Base-by-base conservation (phyloP, 1,140 invertebrate genomes). In the Tetragnatha versicolor region DNA sequence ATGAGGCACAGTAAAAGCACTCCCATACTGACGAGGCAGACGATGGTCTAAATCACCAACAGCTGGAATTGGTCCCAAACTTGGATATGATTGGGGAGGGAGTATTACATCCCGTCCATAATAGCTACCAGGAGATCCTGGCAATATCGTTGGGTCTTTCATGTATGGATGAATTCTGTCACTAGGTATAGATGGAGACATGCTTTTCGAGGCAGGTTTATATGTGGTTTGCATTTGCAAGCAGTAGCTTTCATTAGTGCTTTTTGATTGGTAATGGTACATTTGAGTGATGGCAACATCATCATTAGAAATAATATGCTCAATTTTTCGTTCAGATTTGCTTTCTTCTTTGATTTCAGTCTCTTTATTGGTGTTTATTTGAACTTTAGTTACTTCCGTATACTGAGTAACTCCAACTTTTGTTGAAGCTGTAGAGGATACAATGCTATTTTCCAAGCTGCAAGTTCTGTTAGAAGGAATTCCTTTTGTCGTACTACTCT, bases 1-100 rank as follows among this genome's bases (percentile, higher is more conserved):
- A 60, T 81, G 81, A 17, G 82, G 81, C 12, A 82, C 81, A 42
- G 75, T 69, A 61, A 82, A 81, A 35, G 80, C 80, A 81, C 80
- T 81, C 9, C 47, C 47, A 80, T 75, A 75, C 10, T 75, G 66
- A n/a, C 45, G 49, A 53, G 68, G 66, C 29, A 72, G n/a, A 29
- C 60, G 31, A 12, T 37, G 53, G 53, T 79, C 68, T 35, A 79
- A 63, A 35, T 29, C 33, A 60, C 61, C 31, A 37, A 72, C 29
- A n/a, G 69, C 35, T 29, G 45, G 33, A 5, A 80, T 65, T 14
- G 55, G 55, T 29, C 29, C 58, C 17, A 55, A 17, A 65, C 14
- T 69, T n/a, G 37, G 60, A 75, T 80, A 75, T 37, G 60, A 14
- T 47, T 66, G 70, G 37, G 70, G 31, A 33, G 69, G 60, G 29